Base-by-base conservation (phyloP, 2,888 invertebrate genomes). In the Cantharis lateralis region DNA sequence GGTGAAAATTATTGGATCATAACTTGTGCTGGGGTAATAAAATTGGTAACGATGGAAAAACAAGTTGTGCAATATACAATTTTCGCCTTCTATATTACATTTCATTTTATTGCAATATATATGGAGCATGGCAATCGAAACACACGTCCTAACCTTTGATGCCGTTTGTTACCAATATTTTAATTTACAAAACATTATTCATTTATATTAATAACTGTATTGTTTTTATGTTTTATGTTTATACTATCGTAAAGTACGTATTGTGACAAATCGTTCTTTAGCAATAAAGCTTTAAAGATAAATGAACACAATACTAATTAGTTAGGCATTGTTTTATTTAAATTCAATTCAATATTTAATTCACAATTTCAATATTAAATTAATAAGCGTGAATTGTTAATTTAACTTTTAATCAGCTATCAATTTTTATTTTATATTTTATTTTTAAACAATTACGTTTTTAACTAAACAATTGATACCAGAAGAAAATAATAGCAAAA, bases 1-100 rank as follows among this genome's bases (percentile, higher is more conserved):
- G 72, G 73, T 79, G 80, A 78, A 81, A 81, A 80, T 81, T 81
- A 81, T 80, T 77, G 78, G 81, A 80, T 81, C 81, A 80, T 82
- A 81, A 82, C 81, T 77, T 75, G 75, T 77, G 80, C 78, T 79
- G 66, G 75, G 72, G 80, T 75, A 76, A 80, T 82, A 82, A 82
- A 82, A 80, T 82, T 80, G 80, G 79, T 48, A 48, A 48, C 48
- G 48, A 48, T 48, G 9, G 48, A 48, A 48, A 48, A 48, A 48
- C 48, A 78, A 77, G 77, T 77, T 77, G 77, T 80, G 79, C 78
- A 80, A 81, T 80, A 81, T 78, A 78, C 76, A 80, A 79, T 80
- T 80, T 78, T 77, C 68, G 72, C 72, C 68, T 68, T 68, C 62
- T 80, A 77, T 75, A 78, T 74, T 72, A 69, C 70, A 70, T 78